Percentiles rank a stretch among this genome's conserved stretches.
These are phyloP conservation scores for Luscinia megarhynchos DNA, from an alignment of 2,797 vertebrate genomes.

Conservation along the genomic window DNA sequence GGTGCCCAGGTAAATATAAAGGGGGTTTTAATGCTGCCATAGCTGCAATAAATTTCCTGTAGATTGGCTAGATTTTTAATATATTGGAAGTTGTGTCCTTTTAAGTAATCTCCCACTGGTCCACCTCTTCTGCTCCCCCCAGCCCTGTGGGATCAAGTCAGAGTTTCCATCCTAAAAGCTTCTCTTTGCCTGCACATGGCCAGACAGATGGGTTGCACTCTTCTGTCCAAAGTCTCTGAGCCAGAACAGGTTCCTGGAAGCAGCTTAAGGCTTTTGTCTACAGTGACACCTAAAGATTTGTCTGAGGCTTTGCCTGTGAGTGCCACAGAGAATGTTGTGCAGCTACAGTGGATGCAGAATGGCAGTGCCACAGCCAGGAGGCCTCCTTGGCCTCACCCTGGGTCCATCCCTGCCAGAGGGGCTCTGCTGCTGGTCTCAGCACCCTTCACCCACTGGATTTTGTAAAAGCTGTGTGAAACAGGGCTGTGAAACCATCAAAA, in stretches of 20 bases:
- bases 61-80: neutral
- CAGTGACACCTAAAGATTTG: neutral
- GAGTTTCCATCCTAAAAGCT: neutral
- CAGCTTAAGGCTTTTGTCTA: neutral
- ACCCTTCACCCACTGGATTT: neutral
- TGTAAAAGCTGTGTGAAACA: neutral
- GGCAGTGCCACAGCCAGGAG: neutral
- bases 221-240: neutral
- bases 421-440: fast-evolving
- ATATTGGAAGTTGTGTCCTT: neutral
- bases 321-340: neutral
- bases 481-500: neutral
- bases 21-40: neutral
- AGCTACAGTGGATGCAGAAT: fast-evolving
- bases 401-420: neutral
- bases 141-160: neutral
- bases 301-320: neutral
- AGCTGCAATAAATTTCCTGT: neutral
- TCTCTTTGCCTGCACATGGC: neutral
- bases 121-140: neutral
- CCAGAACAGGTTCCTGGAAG: neutral
- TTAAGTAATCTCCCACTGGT: neutral
- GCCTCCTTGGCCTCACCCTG: neutral
- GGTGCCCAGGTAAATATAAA: neutral
- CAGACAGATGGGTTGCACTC: neutral